These are phyloP conservation scores for Podotricha telesiphe DNA, from an alignment of 2,888 invertebrate species.

Conservation along the genomic window DNA sequence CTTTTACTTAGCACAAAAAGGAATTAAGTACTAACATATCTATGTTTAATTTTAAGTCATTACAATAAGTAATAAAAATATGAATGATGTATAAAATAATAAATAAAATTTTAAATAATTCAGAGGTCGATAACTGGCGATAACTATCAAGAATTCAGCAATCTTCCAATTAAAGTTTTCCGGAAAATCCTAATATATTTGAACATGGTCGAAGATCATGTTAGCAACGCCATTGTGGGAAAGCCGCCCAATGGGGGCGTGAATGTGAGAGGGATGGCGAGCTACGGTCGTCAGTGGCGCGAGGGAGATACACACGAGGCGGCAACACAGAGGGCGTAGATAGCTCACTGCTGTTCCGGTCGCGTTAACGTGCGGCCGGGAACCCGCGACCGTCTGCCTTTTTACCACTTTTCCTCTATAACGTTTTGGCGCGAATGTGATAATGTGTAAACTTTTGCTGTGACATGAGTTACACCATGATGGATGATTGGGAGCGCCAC, in stretches of 20 bases:
- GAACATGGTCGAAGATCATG: slow-evolving; percentile 28
- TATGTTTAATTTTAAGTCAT: too few species aligned
- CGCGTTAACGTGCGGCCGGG: slow-evolving; percentile 82
- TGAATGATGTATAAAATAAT: not conserved
- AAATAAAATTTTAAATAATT: not conserved
- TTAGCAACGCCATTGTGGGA: slow-evolving; percentile 60
- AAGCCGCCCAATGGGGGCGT: slow-evolving; percentile 83
- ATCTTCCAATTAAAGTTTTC: slow-evolving; percentile 22
- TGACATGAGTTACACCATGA: slow-evolving; percentile 55
- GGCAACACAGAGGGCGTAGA: slow-evolving; percentile 84
- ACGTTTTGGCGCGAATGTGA: slow-evolving; percentile 79
- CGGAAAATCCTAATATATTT: slow-evolving; percentile 24
- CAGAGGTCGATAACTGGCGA: not conserved
- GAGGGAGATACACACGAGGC: slow-evolving; percentile 78
- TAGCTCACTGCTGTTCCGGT: slow-evolving; percentile 82
- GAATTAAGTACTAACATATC: too few species aligned
- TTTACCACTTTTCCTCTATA: slow-evolving; percentile 23
- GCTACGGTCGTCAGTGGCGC: slow-evolving; percentile 52
- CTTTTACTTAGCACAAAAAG: too few species aligned
- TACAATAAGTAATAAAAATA: not conserved
- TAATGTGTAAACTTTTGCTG: slow-evolving; percentile 66
- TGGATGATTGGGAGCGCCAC: slow-evolving; percentile 85
- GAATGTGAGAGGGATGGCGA: slow-evolving; percentile 66
- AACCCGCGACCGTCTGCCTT: slow-evolving; percentile 52
- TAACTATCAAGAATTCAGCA: slow-evolving; percentile 1